phyloP scores from a whole-genome alignment of 2,888 invertebrate genomes.

The Notodonta ziczac region DNA sequence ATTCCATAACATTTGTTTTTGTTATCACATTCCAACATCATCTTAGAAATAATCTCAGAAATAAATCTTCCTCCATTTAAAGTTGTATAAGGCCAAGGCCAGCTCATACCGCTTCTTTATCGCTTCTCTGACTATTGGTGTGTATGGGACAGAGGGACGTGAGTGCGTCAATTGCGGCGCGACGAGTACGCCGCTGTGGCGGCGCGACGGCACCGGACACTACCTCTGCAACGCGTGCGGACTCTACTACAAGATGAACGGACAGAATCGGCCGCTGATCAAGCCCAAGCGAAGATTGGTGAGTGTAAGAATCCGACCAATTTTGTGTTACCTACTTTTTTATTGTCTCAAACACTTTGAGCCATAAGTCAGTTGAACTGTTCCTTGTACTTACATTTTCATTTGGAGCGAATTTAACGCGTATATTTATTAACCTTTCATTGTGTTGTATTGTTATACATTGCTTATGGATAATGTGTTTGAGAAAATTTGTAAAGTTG shows the following conservation, averaged over 20 bases:
- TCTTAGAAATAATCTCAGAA: background rate
- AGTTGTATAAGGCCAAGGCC: background rate
- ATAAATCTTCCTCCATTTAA: background rate
- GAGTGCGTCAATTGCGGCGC: conserved; percentile 99
- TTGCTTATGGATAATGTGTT: background rate
- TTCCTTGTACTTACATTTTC: too few species aligned
- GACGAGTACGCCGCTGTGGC: conserved; percentile 98
- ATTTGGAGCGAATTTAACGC: too few species aligned
- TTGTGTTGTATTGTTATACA: too few species aligned
- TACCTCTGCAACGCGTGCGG: conserved; percentile 99
- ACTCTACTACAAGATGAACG: conserved; percentile 99
- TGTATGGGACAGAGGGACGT: conserved; percentile 90
- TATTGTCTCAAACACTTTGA: background rate
- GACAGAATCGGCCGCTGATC: conserved; percentile 98
- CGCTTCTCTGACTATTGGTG: conserved; percentile 12
- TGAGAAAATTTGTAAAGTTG: conserved; percentile 1
- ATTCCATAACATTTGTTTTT: background rate
- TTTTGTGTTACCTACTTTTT: conserved; percentile 54
- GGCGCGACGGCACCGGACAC: conserved; percentile 98
- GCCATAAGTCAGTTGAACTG: background rate
- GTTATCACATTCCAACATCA: background rate
- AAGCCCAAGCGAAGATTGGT: conserved; percentile 99
- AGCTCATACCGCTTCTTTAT: background rate
- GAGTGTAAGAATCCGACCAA: conserved; percentile 89
- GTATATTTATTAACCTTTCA: too few species aligned